phyloP scores from a whole-genome alignment of 2,797 vertebrate species.

The Hyperoplus lanceolatus region DNA sequence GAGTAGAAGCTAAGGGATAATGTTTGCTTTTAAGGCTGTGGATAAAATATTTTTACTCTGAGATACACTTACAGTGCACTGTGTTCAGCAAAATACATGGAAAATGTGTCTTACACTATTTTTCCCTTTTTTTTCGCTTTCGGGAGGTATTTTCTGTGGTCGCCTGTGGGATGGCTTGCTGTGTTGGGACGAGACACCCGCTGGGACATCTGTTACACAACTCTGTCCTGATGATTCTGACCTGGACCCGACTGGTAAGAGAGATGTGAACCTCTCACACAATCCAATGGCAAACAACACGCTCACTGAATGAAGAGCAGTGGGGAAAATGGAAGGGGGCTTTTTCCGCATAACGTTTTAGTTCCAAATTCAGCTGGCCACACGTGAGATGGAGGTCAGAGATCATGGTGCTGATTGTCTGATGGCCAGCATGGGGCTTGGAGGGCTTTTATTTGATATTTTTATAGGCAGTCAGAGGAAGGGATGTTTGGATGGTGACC shows the following conservation, averaged over 20 bases:
- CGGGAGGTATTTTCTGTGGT: slow-evolving; percentile 88
- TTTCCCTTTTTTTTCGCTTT: neutral
- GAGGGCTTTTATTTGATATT: neutral
- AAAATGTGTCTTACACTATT: neutral
- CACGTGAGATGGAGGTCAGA: slow-evolving; percentile 8
- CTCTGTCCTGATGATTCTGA: slow-evolving; percentile 90
- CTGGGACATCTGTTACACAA: slow-evolving; percentile 86
- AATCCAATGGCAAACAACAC: neutral
- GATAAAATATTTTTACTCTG: neutral
- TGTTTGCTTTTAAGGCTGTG: neutral
- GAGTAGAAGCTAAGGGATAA: neutral
- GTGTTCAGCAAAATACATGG: neutral
- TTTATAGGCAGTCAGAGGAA: neutral
- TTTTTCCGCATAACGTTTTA: slow-evolving; percentile 12
- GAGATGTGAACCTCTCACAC: neutral
- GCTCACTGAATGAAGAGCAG: slow-evolving; percentile 5
- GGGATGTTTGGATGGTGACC: neutral
- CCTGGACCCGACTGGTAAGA: slow-evolving; percentile 88
- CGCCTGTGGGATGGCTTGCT: slow-evolving; percentile 94
- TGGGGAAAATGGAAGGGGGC: slow-evolving; percentile 7
- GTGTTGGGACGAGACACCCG: slow-evolving; percentile 94
- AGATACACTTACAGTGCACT: neutral
- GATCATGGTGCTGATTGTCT: slow-evolving; percentile 4
- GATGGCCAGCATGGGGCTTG: neutral
- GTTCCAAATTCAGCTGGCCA: slow-evolving; percentile 25